These are phyloP conservation scores for Aldabrachelys gigantea DNA, from an alignment of 2,113 vertebrate species.

Conservation along the genomic window DNA sequence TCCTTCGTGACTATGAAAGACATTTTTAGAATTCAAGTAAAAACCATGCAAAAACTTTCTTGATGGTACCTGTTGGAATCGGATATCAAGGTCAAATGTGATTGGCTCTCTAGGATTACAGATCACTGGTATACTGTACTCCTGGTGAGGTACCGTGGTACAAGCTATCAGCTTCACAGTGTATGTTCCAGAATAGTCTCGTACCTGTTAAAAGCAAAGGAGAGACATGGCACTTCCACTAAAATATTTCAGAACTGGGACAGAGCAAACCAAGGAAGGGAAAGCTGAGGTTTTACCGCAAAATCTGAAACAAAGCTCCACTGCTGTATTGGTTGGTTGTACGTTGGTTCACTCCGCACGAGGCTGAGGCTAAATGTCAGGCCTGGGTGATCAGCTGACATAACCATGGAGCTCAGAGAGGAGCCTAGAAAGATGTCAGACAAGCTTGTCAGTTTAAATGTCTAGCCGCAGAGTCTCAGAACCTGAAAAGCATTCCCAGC, in stretches of 20 bases:
- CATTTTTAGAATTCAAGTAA: not conserved
- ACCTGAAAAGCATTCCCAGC: not conserved
- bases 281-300: constrained; percentile 80
- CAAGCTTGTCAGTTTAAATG: constrained; percentile 15
- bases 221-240: not conserved
- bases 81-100: constrained; percentile 91
- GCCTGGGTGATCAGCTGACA: constrained; percentile 86
- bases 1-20: not conserved
- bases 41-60: not conserved
- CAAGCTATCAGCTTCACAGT: constrained; percentile 90
- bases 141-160: constrained; percentile 82
- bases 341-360: constrained; percentile 87
- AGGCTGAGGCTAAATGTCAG: constrained; percentile 91
- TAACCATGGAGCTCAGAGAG: constrained; percentile 83
- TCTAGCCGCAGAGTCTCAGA: not conserved
- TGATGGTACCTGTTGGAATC: constrained; percentile 91
- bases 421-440: constrained; percentile 73
- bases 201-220: constrained; percentile 79
- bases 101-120: constrained; percentile 90
- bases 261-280: not conserved
- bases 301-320: constrained; percentile 96
- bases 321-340: constrained; percentile 90
- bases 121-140: constrained; percentile 85
- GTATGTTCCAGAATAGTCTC: constrained; percentile 94
- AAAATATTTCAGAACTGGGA: not conserved